Evolutionary conservation across 2,797 vertebrate species (phyloP).

Genomic region (Enteromius trimaculatus): DNA sequence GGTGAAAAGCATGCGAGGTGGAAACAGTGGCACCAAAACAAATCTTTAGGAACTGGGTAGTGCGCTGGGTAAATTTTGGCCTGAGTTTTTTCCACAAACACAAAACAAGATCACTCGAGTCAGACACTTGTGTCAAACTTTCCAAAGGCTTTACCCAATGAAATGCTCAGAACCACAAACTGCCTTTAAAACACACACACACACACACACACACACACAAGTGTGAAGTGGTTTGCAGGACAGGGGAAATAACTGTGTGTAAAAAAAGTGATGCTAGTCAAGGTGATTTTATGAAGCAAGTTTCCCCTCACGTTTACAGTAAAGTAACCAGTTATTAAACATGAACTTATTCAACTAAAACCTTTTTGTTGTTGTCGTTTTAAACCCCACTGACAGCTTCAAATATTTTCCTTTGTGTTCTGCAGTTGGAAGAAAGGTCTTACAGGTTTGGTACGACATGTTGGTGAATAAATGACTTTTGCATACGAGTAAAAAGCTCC

Average conservation of each 20-base stretch:
- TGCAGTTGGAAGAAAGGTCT: not conserved
- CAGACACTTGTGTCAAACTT: not conserved
- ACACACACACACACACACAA: too few species aligned
- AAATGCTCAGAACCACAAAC: not conserved
- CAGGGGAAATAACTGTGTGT: not conserved
- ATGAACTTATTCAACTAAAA: not conserved
- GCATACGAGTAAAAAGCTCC: not conserved
- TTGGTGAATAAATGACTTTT: not conserved
- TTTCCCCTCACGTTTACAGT: not conserved
- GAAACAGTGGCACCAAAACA: constrained; percentile 12
- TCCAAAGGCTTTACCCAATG: not conserved
- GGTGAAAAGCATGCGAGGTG: not conserved
- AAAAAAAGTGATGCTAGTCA: not conserved
- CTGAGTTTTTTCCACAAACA: not conserved
- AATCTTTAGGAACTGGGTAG: not conserved
- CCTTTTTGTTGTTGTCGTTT: too few species aligned
- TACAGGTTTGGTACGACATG: too few species aligned
- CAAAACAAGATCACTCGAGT: not conserved
- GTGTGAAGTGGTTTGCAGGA: not conserved
- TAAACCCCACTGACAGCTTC: not conserved
- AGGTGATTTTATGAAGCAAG: not conserved
- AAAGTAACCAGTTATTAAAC: not conserved
- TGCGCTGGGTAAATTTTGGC: not conserved
- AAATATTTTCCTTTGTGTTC: not conserved
- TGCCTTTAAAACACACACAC: too few species aligned